These are phyloP conservation scores for Sebastiscus albofasciatus DNA, from an alignment of 2,797 vertebrate species.

Conservation along the genomic window DNA sequence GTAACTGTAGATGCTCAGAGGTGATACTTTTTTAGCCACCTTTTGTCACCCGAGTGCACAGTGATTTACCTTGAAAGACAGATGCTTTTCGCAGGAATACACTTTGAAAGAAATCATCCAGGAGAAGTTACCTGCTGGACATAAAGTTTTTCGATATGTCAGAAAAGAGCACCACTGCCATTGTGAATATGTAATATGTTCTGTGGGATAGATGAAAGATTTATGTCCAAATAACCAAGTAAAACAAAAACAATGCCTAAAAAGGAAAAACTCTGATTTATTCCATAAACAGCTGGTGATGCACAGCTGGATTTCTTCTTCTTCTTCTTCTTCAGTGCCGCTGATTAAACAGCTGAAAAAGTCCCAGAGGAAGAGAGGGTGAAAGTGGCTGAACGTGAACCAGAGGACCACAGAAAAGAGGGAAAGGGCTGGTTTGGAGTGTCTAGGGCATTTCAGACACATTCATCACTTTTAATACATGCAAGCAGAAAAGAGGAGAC, in stretches of 20 bases:
- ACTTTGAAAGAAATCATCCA: background rate
- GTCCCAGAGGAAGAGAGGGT: constrained; percentile 7
- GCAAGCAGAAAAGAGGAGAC: constrained; percentile 38
- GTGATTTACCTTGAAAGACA: constrained; percentile 69
- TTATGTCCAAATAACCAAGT: constrained; percentile 33
- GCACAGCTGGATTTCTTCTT: constrained; percentile 57
- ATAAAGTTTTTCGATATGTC: background rate
- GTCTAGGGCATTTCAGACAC: constrained; percentile 51
- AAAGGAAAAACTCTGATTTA: constrained; percentile 42
- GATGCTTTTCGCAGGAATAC: constrained; percentile 29
- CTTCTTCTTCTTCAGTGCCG: constrained; percentile 24
- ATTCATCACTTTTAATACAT: constrained; percentile 59
- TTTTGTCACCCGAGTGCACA: constrained; percentile 72
- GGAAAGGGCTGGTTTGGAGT: constrained; percentile 4
- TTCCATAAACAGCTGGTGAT: constrained; percentile 34
- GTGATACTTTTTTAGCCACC: constrained; percentile 76
- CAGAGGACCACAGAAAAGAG: constrained; percentile 23
- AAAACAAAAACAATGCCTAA: constrained; percentile 43
- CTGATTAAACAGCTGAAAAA: constrained; percentile 54
- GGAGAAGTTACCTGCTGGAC: background rate
- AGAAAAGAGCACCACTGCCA: background rate
- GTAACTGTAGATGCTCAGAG: constrained; percentile 78
- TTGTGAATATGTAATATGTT: constrained; percentile 34
- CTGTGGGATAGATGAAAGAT: constrained; percentile 33
- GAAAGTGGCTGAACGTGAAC: constrained; percentile 35